phyloP scores from a whole-genome alignment of 2,888 invertebrate species.

The Dryomyza anilis region DNA sequence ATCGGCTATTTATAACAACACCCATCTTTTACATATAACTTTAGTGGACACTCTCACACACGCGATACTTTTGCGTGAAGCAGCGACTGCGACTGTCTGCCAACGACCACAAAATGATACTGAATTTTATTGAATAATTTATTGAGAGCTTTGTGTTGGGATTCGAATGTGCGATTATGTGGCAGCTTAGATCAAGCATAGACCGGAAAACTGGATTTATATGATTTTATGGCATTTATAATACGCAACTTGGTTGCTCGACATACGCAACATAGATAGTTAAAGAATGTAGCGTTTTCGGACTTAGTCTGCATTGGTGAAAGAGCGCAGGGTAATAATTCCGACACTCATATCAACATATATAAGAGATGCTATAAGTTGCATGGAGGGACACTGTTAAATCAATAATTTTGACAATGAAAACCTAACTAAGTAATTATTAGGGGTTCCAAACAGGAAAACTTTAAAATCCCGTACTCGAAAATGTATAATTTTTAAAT shows the following conservation, averaged over 20 bases:
- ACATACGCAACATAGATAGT: background rate
- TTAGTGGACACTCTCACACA: slow-evolving; percentile 3
- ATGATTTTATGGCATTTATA: background rate
- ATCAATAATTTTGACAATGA: too few species aligned
- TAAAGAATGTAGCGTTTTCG: too few species aligned
- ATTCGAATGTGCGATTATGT: background rate
- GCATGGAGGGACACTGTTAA: too few species aligned
- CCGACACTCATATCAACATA: background rate
- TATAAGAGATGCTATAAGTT: background rate
- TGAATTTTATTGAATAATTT: slow-evolving; percentile 11
- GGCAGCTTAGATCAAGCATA: background rate
- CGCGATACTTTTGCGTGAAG: background rate
- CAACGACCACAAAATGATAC: slow-evolving; percentile 35
- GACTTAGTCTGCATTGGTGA: too few species aligned
- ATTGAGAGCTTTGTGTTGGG: slow-evolving; percentile 3
- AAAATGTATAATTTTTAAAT: too few species aligned
- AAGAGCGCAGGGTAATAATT: too few species aligned
- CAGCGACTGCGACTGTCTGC: slow-evolving; percentile 30
- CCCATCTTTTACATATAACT: background rate
- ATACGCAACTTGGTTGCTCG: background rate
- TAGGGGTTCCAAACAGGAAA: too few species aligned
- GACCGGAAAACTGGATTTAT: slow-evolving; percentile 9
- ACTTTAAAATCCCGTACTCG: too few species aligned
- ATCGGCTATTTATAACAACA: slow-evolving; percentile 18
- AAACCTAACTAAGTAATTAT: too few species aligned